A percentile compares a stretch with the other conserved stretches of the same genome.
Conservation (phyloP, 2,797 vertebrate genomes). For the Crocodylus rhombifer region DNA sequence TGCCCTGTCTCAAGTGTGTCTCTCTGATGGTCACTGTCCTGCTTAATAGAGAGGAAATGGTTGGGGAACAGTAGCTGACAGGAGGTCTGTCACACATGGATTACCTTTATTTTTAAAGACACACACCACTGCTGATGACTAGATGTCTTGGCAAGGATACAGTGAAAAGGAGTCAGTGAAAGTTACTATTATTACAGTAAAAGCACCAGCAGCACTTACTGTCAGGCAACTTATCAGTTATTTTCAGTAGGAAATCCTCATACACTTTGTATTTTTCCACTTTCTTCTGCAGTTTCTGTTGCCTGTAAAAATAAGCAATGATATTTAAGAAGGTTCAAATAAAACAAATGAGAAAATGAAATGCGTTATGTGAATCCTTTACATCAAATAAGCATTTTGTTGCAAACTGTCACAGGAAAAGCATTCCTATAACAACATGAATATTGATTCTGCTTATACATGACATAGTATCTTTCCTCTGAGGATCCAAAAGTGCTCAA, state of each 20-base stretch:
- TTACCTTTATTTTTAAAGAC: not conserved
- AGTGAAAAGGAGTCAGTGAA: not conserved
- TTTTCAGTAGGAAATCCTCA: conserved; percentile 84
- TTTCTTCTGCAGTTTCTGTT: conserved; percentile 78
- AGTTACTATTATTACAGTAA: not conserved
- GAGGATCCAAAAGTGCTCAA: not conserved
- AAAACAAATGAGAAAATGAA: not conserved
- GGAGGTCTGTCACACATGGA: not conserved
- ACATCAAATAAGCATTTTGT: not conserved
- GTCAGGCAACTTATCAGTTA: conserved; percentile 80
- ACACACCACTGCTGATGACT: not conserved
- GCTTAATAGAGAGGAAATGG: not conserved
- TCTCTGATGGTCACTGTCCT: not conserved
- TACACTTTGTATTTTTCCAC: conserved; percentile 80
- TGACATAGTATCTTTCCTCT: not conserved
- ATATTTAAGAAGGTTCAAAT: not conserved
- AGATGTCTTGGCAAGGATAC: not conserved
- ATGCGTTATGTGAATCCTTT: not conserved
- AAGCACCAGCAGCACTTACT: conserved; percentile 70
- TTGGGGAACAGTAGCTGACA: not conserved
- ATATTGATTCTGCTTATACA: not conserved
- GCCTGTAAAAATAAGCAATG: conserved; percentile 65
- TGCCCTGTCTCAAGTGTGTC: not conserved
- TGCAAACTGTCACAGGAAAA: not conserved
- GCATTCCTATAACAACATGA: not conserved